These are phyloP conservation scores for Melipona quadrifasciata DNA, from an alignment of 1,140 invertebrate species.

Conservation along the genomic window DNA sequence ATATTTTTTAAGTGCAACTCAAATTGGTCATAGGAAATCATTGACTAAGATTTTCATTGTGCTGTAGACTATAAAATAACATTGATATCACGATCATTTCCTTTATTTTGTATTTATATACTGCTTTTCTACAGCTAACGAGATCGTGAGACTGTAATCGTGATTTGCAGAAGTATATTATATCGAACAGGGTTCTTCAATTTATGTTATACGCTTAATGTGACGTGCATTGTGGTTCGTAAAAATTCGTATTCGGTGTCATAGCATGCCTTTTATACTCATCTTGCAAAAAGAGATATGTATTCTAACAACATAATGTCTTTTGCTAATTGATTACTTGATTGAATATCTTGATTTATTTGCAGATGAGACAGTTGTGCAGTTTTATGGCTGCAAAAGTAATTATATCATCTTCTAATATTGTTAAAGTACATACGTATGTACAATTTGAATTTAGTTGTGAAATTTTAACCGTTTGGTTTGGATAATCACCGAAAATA, in stretches of 20 bases:
- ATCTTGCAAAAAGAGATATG: slow-evolving; percentile 17
- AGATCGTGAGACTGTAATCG: slow-evolving; percentile 68
- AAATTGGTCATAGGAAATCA: slow-evolving; percentile 54
- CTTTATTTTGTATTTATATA: slow-evolving; percentile 62
- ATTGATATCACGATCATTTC: slow-evolving; percentile 54
- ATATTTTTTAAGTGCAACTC: slow-evolving; percentile 71
- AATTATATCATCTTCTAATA: slow-evolving; percentile 15
- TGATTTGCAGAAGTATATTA: slow-evolving; percentile 63
- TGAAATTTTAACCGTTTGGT: slow-evolving; percentile 28
- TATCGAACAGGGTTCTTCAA: slow-evolving; percentile 72
- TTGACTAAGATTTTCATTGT: slow-evolving; percentile 44
- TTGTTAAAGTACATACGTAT: neutral
- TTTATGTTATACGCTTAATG: slow-evolving; percentile 68
- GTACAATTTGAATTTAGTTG: slow-evolving; percentile 18
- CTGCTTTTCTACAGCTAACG: slow-evolving; percentile 63
- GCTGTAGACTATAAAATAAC: slow-evolving; percentile 39
- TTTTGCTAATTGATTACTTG: slow-evolving; percentile 46
- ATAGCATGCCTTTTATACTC: slow-evolving; percentile 58
- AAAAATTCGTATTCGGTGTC: slow-evolving; percentile 50
- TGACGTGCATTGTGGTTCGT: slow-evolving; percentile 58
- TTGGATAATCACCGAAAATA: slow-evolving; percentile 5
- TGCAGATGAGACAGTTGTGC: slow-evolving; percentile 27
- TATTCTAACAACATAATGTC: slow-evolving; percentile 17
- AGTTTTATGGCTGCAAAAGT: slow-evolving; percentile 30
- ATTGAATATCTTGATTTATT: slow-evolving; percentile 44